Percentiles rank a stretch among this genome's conserved stretches.
Conservation (phyloP, 2,888 invertebrate genomes). For the Aleiodes leptofemur region DNA sequence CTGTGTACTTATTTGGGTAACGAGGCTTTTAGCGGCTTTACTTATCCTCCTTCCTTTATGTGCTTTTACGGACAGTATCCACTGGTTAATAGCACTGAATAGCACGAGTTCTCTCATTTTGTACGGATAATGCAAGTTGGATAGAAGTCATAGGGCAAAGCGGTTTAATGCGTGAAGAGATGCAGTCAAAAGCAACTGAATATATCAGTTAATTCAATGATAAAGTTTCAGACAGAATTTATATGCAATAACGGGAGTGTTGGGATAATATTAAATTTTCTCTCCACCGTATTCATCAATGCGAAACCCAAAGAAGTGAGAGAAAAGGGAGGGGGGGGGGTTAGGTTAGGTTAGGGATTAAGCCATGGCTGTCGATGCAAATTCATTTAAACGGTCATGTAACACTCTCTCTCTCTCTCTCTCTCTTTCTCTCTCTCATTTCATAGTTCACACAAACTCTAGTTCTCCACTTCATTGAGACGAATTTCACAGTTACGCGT, state of each 20-base stretch:
- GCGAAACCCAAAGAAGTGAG: constrained; percentile 31
- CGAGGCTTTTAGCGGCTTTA: constrained; percentile 60
- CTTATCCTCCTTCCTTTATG: constrained; percentile 50
- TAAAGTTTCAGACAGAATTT: background rate
- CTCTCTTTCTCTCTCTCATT: background rate
- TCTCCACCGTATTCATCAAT: constrained; percentile 49
- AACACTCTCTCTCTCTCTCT: constrained; percentile 7
- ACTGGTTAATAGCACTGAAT: constrained; percentile 56
- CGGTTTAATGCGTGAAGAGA: background rate
- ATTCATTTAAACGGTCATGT: constrained; percentile 33
- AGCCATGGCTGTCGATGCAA: constrained; percentile 25
- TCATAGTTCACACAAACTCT: constrained; percentile 25
- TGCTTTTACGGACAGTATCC: constrained; percentile 55
- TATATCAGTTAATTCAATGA: constrained; percentile 3
- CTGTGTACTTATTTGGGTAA: constrained; percentile 55
- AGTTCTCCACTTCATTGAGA: constrained; percentile 49
- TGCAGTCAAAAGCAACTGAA: background rate
- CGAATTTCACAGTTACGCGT: constrained; percentile 61
- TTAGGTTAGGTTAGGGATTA: constrained; percentile 9
- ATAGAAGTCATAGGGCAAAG: constrained; percentile 16
- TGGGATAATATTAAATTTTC: constrained; percentile 45
- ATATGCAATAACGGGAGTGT: background rate
- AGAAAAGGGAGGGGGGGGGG: background rate
- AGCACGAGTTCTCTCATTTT: constrained; percentile 48
- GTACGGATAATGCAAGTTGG: constrained; percentile 23